Evolutionary conservation across 2,888 invertebrate species (phyloP), one percentile per base, ranked within the genome.

Genomic region (Phytoseiulus persimilis): DNA sequence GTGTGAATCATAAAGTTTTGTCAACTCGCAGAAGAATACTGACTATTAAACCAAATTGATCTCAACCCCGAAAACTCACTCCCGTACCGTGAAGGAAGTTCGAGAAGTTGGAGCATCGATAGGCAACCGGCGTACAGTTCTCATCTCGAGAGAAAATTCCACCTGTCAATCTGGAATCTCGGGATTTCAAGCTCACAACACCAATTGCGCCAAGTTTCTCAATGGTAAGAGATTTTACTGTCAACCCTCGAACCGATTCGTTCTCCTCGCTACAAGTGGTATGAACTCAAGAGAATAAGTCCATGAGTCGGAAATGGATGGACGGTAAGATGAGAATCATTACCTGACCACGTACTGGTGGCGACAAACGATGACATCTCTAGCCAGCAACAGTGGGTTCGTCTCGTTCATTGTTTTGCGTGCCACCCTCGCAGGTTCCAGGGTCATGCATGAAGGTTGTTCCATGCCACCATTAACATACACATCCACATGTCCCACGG

Each of bases 401-500:
- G 5, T 32, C n/a, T 87, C 87, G 39, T 45, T 45, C 32, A 23
- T 9, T 0, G 31, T 28, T 14, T 32, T n/a, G 31, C 28, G 45
- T 33, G 31, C 39, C 45, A 87, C 33, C 31, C 28, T n/a, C 0
- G 87, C 87, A 6, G 87, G 87, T 23, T 87, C n/a, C 87, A 87
- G 9, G 18, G 33, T 87, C 32, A 33, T 28, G 14, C 87, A 87
- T 9, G 87, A 28, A 39, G 87, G 87, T 39, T 87, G 87, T n/a
- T 33, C 28, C 6, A 33, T 9, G 6, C 32, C 87, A 6, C 87
- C 87, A n/a, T 87, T 87, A 9, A 87, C 87, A 31, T 87, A 87
- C 14, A 87, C 45, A 45, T 87, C 87, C 33, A 87, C 87, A 87
- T 87, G 87, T 87, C 87, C 87, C 32, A 45, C 87, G 45, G 87